Evolutionary conservation across 2,888 invertebrate species (phyloP), one percentile per base, ranked within the genome.

Genomic region (Torymus aiolomorphi): DNA sequence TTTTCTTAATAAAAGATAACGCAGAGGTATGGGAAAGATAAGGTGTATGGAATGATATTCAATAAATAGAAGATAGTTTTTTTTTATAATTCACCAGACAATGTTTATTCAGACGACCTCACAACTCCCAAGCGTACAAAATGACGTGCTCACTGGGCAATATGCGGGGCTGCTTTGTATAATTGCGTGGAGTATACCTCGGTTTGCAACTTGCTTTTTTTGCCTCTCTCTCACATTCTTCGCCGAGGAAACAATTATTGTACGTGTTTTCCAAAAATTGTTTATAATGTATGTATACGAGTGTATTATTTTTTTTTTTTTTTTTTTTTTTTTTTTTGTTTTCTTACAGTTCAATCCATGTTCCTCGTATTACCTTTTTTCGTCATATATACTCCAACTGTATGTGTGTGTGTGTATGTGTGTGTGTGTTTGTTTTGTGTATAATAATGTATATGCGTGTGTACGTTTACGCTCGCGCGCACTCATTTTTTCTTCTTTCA

Each of bases 71-170:
- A 85, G 89, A 91, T 91, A 91, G 90, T 86, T 89, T 42, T 42
- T 31, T 42, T 42, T 87, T 90, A 90, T 90, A 91, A 91, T 92
- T 92, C 91, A 92, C 92, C 91, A 92, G 92, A 92, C 92, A 92
- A 91, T 91, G 91, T 92, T 94, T 94, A 94, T 93, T 94, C 94
- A 93, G 94, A 94, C 94, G 94, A 94, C 93, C 94, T 94, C 94
- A 94, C 94, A 93, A 94, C 92, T 92, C 92, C 94, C 94, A 94
- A 94, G 93, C 94, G 92, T 92, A 92, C 94, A 94, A 94, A 94
- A 92, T 90, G 93, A 93, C 93, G 92, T 92, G 92, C 92, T 93
- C 93, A 93, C 92, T 89, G 90, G 89, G 89, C 89, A 89, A 89
- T 88, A 89, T 89, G 90, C 90, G 89, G 89, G 89, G 89, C 89